phyloP scores from a whole-genome alignment of 2,888 invertebrate genomes.

The Drosophila peninsularis region DNA sequence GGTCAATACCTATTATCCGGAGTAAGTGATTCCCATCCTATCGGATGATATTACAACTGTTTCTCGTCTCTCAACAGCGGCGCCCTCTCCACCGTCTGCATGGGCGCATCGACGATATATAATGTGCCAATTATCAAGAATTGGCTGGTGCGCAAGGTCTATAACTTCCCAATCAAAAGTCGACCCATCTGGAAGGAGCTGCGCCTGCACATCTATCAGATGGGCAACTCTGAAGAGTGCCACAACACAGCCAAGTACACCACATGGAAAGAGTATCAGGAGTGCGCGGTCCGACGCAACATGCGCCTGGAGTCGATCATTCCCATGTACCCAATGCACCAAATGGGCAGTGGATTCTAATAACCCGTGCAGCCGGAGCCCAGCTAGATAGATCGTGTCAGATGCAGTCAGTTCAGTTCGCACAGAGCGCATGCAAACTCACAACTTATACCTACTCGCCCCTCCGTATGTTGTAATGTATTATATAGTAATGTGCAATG shows the following conservation, averaged over 20 bases:
- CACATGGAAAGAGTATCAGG: background rate
- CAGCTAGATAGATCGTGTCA: background rate
- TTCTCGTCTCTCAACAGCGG: background rate
- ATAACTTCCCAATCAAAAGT: background rate
- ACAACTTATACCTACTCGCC: too few relatives aligned
- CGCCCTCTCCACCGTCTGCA: slow-evolving; percentile 6
- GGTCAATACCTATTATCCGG: background rate
- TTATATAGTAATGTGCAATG: too few relatives aligned
- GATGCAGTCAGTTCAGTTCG: background rate
- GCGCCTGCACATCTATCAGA: slow-evolving; percentile 3
- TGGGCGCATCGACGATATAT: background rate
- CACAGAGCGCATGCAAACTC: background rate
- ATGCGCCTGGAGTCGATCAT: slow-evolving; percentile 24
- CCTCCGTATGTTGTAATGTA: background rate
- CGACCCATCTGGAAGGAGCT: slow-evolving; percentile 20
- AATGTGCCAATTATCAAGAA: slow-evolving; percentile 6
- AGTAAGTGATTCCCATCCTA: background rate
- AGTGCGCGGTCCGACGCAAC: slow-evolving; percentile 17
- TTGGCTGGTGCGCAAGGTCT: slow-evolving; percentile 11
- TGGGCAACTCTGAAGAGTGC: slow-evolving; percentile 16
- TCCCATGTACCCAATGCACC: slow-evolving; percentile 23
- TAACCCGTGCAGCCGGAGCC: background rate
- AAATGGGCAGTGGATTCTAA: slow-evolving; percentile 15
- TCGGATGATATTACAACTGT: too few relatives aligned
- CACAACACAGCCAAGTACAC: background rate